These are phyloP conservation scores for Cheirogaleus major DNA, from an alignment of 2,797 vertebrate species.

Conservation along the genomic window DNA sequence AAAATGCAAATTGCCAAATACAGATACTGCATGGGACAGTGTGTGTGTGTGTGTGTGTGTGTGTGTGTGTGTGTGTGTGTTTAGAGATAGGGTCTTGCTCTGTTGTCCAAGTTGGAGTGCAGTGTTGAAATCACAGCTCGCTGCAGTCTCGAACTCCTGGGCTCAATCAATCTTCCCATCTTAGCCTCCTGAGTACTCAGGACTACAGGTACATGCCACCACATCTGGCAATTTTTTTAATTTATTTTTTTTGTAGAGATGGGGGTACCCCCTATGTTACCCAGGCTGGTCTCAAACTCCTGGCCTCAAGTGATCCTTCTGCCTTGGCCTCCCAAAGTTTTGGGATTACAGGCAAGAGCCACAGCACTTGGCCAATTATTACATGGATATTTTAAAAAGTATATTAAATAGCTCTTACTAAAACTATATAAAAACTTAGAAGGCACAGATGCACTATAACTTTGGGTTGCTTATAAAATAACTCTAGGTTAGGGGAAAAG, in stretches of 20 bases:
- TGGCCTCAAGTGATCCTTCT: neutral
- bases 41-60: neutral
- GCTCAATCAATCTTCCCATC: neutral
- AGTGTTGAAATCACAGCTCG: neutral
- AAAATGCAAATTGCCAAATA: neutral
- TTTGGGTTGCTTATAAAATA: neutral
- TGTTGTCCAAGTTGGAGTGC: neutral
- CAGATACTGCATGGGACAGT: neutral
- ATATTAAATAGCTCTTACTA: neutral
- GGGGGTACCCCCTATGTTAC: neutral
- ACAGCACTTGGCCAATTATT: neutral
- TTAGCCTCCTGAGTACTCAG: neutral
- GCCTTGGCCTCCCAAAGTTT: neutral
- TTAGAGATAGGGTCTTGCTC: too few species aligned
- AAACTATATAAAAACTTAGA: neutral
- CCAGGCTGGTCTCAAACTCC: neutral
- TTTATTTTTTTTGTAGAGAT: neutral
- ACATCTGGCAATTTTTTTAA: neutral
- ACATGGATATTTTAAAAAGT: neutral
- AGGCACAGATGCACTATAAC: neutral
- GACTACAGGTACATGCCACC: neutral
- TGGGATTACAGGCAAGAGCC: neutral
- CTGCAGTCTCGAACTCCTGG: neutral
- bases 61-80: neutral
- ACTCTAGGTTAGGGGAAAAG: neutral